Percentiles rank a stretch among this genome's conserved stretches.
Conservation (phyloP, 2,113 vertebrate genomes). For the Saguinus imperator region DNA sequence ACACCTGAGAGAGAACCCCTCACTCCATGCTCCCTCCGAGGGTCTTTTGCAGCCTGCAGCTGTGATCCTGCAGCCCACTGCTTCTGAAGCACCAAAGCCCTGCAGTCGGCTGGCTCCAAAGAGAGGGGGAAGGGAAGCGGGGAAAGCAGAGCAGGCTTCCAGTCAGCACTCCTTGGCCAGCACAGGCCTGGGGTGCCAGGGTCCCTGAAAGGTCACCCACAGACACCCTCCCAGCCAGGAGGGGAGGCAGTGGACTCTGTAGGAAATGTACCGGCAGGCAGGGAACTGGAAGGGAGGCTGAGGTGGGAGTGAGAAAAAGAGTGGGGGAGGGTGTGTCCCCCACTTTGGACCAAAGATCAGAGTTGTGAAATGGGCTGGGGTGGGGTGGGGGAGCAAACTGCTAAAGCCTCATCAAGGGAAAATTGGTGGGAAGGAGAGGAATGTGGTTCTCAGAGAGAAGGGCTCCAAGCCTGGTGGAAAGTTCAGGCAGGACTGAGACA, state of each 20-base stretch:
- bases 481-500: not conserved
- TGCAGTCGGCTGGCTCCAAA: not conserved
- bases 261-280: not conserved
- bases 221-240: not conserved
- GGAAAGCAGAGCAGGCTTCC: conserved; percentile 3
- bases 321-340: not conserved
- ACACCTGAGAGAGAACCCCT: conserved; percentile 69
- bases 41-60: not conserved
- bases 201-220: not conserved
- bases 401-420: not conserved
- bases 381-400: not conserved
- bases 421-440: not conserved
- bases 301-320: not conserved
- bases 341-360: conserved; percentile 14
- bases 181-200: conserved; percentile 18
- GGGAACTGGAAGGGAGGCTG: not conserved
- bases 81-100: conserved; percentile 3
- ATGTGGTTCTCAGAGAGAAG: not conserved
- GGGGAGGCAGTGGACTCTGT: not conserved
- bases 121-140: not conserved
- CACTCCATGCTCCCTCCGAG: not conserved
- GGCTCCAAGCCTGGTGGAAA: not conserved
- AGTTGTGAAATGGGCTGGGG: not conserved
- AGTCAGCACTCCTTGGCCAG: not conserved
- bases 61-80: not conserved